A percentile compares a stretch with the other conserved stretches of the same genome.
phyloP scores from a whole-genome alignment of 2,888 invertebrate genomes.

The Parthenolecanium corni region DNA sequence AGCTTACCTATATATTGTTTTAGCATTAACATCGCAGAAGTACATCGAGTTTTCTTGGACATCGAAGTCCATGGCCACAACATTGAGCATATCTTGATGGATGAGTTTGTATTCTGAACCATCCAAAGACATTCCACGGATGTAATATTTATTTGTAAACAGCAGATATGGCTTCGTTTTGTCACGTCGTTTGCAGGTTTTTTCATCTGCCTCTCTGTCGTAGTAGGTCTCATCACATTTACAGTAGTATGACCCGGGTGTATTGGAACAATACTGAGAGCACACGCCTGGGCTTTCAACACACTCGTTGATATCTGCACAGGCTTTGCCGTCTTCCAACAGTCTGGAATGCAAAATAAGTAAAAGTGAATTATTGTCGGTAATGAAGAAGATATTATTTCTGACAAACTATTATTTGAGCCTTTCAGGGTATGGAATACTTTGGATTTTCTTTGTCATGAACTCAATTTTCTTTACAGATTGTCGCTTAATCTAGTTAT shows the following conservation, averaged over 20 bases:
- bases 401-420: too few species aligned
- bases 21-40: slow-evolving; percentile 91
- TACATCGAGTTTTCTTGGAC: slow-evolving; percentile 72
- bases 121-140: slow-evolving; percentile 87
- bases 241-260: slow-evolving; percentile 87
- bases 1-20: slow-evolving; percentile 70
- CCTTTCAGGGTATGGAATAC: too few species aligned
- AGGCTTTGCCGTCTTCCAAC: slow-evolving; percentile 77
- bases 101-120: slow-evolving; percentile 72
- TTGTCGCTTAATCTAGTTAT: background rate
- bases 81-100: slow-evolving; percentile 90
- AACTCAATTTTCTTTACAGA: background rate
- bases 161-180: slow-evolving; percentile 72
- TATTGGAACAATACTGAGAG: slow-evolving; percentile 90
- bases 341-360: slow-evolving; percentile 42
- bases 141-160: slow-evolving; percentile 95
- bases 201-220: slow-evolving; percentile 69
- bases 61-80: slow-evolving; percentile 92
- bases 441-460: background rate
- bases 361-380: background rate
- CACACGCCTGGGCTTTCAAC: slow-evolving; percentile 77
- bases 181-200: slow-evolving; percentile 81
- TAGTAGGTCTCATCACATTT: slow-evolving; percentile 89
- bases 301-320: slow-evolving; percentile 85
- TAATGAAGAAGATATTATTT: too few species aligned